Conservation (phyloP, 2,113 vertebrate genomes). For the Apaloderma vittatum region DNA sequence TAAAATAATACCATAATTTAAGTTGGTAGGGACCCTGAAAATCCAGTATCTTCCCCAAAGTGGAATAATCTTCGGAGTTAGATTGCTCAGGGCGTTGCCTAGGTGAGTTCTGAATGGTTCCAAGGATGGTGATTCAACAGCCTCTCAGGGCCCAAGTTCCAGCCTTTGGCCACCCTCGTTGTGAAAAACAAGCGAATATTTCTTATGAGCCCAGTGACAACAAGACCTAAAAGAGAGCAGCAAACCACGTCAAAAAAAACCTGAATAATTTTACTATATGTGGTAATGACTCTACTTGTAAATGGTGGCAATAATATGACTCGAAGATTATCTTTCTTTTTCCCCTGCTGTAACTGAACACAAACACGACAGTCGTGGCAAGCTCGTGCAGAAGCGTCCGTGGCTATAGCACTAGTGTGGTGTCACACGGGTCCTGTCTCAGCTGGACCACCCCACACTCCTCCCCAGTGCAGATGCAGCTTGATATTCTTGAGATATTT, state of each 20-base stretch:
- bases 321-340: not conserved
- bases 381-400: not conserved
- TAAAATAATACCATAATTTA: not conserved
- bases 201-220: not conserved
- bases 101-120: not conserved
- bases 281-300: not conserved
- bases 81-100: not conserved
- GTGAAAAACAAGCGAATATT: not conserved
- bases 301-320: not conserved
- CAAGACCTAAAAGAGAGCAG: not conserved
- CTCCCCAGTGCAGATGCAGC: not conserved
- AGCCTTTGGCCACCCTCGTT: not conserved
- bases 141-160: not conserved
- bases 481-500: not conserved
- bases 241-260: not conserved
- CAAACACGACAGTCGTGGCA: accelerated
- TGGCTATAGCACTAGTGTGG: not conserved
- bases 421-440: not conserved
- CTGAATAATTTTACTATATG: not conserved
- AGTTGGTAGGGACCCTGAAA: not conserved
- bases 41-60: not conserved
- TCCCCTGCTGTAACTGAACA: not conserved
- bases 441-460: not conserved
- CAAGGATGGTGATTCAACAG: not conserved
- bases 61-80: not conserved